Evolutionary conservation across 2,888 invertebrate genomes (phyloP), one percentile per base, ranked within the genome.

Genomic region (Pristionchus arcanus): DNA sequence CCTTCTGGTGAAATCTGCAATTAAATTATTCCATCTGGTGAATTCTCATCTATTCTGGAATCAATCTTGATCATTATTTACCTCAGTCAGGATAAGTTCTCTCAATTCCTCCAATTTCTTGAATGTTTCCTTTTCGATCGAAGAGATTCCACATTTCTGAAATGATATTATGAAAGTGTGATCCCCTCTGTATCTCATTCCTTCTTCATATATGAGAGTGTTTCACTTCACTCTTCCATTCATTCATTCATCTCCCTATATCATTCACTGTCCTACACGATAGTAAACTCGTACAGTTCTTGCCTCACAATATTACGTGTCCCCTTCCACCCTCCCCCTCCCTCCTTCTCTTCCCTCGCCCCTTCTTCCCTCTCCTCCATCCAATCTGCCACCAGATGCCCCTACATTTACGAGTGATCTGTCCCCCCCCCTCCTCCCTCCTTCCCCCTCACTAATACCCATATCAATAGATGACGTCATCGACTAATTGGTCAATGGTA

Each of bases 181-280:
- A 21, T 37, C 77, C 37, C 77, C 16, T 34, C 25, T 37, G 15
- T 31, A 15, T 9, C 31, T 34, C 77, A 49, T 53, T 53, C 34
- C 0, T 49, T n/a, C 25, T 49, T 28, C 37, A 25, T 42, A 63
- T 28, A n/a, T 49, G 42, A 11, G 42, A 49, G 68, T 28, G n/a
- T 68, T 28, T 68, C 68, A 11, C 68, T 13, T 74, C 74, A 21
- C 34, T 37, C 74, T n/a, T 83, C 87, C 25, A 66, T 87, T 55
- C 68, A 49, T 42, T 87, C 66, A 87, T 49, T 68, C 87, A 66
- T 68, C 87, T 85, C 63, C 85, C 85, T 68, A 63, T 85, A 85
- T 49, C 87, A 68, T 68, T 28, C 42, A 66, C 49, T 49, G 31
- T 16, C 87, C 37, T 31, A 74, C 74, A 74, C n/a, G 37, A 74